Evolutionary conservation across 2,113 vertebrate genomes (phyloP), one percentile per base, ranked within the genome.

Genomic region (Vulpes lagopus): DNA sequence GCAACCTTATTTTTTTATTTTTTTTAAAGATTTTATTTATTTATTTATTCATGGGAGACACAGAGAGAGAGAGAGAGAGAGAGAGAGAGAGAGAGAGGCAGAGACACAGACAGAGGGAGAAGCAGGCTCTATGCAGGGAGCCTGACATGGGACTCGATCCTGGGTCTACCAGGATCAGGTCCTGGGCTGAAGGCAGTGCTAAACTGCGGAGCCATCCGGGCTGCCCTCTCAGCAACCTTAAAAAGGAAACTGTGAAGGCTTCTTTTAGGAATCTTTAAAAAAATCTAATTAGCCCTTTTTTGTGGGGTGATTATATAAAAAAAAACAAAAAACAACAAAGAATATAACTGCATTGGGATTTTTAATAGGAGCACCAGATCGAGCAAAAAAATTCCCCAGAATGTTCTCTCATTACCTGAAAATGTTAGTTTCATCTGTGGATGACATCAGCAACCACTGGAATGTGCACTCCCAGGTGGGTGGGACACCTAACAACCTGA

Each of bases 331-430:
- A 43, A 43, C 43, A 93, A 4, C n/a, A 23, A 94, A 71, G 65
- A 67, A 69, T 19, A 5, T 84, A 35, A 89, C 69, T 65, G 27
- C 17, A 32, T 69, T 35, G 89, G 38, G 9, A 57, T 62, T 92
- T 88, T 78, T 83, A 93, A 78, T 10, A 60, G 55, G 64, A 49
- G 32, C 55, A 73, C 30, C 59, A 90, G 20, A 57, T 79, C 62
- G 55, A 22, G 27, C 85, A 35, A 57, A 43, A 83, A n/a, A 49
- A 5, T 74, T 87, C 53, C n/a, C 53, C 38, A 71, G 82, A 83
- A 79, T 82, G 11, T 57, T 85, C 19, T 88, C 19, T 79, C 38
- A 23, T 93, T 87, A 38, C 90, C 23, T 93, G 73, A 53, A 95
- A 73, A 85, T 27, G 23, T 5, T 35, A 78, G 22, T 38, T 76